Conservation (phyloP, 2,888 invertebrate species). For the Sminthurides aquaticus region DNA sequence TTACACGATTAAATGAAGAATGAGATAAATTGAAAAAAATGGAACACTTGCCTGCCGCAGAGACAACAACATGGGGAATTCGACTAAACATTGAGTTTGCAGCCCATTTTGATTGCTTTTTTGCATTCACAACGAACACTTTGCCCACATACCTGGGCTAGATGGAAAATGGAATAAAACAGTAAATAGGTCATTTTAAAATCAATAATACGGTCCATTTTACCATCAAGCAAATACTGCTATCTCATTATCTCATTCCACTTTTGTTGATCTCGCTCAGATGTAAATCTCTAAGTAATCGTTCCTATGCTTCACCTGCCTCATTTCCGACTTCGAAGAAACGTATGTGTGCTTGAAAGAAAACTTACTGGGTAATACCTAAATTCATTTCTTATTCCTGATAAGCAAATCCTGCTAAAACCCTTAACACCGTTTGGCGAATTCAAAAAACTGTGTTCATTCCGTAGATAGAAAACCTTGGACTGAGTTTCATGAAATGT, state of each 20-base stretch:
- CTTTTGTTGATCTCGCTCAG: not conserved
- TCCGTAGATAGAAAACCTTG: too few species aligned
- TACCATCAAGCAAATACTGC: not conserved
- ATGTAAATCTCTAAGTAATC: too few species aligned
- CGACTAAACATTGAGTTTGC: conserved; percentile 21
- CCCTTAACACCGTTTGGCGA: too few species aligned
- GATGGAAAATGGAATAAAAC: conserved; percentile 42
- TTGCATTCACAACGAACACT: conserved; percentile 27
- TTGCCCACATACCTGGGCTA: conserved; percentile 44
- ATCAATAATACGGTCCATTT: not conserved
- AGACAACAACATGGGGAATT: conserved; percentile 27
- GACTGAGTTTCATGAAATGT: too few species aligned
- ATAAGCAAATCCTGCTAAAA: too few species aligned
- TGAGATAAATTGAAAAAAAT: conserved; percentile 33
- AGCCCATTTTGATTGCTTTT: conserved; percentile 23
- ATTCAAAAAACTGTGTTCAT: too few species aligned
- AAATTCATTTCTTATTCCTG: too few species aligned
- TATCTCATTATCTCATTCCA: too few species aligned
- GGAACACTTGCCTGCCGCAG: conserved; percentile 38
- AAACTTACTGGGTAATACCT: too few species aligned
- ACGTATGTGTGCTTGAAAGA: too few species aligned
- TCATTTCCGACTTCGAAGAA: too few species aligned
- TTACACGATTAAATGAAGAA: conserved; percentile 19
- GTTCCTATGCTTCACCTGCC: too few species aligned
- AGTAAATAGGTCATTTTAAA: conserved; percentile 21